Percentiles rank a stretch among this genome's conserved stretches.
Evolutionary conservation across 2,797 vertebrate genomes (phyloP).

Genomic region (Pogonophryne albipinna): DNA sequence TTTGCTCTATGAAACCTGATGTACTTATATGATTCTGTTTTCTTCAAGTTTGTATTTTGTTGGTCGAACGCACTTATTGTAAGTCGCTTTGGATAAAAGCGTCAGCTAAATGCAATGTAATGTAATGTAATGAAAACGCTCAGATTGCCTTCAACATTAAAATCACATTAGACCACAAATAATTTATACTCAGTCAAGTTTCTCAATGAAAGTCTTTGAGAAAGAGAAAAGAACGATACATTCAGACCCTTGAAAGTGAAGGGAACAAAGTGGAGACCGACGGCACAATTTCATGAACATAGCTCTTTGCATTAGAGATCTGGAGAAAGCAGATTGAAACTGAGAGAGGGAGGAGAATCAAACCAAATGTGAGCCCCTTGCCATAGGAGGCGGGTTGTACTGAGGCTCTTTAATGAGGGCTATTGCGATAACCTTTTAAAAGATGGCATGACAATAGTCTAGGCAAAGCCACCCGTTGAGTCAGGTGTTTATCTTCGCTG

Average conservation of each 20-base stretch:
- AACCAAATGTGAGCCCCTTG: conserved; percentile 49
- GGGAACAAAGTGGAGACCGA: conserved; percentile 18
- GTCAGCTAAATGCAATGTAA: no score
- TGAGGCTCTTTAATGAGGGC: conserved; percentile 60
- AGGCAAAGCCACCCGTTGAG: conserved; percentile 34
- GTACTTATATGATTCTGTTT: no score
- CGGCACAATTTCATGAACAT: conserved; percentile 16
- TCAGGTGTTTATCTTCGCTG: conserved; percentile 52
- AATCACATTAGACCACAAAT: conserved; percentile 54
- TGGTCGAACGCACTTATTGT: no score
- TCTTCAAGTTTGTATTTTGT: no score
- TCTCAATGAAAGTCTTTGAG: conserved; percentile 32
- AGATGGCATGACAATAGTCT: conserved; percentile 50
- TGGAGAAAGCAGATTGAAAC: conserved; percentile 18
- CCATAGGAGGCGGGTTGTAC: conserved; percentile 42
- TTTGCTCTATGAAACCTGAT: no score
- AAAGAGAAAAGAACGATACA: conserved; percentile 14
- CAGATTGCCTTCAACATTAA: conserved; percentile 58
- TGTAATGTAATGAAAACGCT: conserved; percentile 35
- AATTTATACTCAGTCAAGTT: conserved; percentile 41
- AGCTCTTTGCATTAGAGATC: conserved; percentile 26
- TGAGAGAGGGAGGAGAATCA: conserved; percentile 29
- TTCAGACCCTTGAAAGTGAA: conserved; percentile 21
- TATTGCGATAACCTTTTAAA: conserved; percentile 63
- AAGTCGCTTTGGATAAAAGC: no score